These are phyloP conservation scores for Pongo pygmaeus DNA, from an alignment of 2,113 vertebrate genomes.

Conservation along the genomic window DNA sequence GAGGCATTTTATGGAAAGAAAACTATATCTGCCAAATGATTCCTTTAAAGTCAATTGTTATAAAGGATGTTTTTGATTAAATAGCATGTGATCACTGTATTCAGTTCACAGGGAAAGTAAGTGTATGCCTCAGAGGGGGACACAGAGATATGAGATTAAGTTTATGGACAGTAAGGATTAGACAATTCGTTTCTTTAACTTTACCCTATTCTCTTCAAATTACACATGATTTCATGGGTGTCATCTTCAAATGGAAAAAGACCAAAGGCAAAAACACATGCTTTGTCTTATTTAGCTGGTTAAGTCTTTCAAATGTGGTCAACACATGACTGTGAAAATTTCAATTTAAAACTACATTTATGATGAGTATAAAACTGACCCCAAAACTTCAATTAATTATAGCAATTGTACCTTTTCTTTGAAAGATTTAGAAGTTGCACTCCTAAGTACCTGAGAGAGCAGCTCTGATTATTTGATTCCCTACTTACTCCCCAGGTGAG, in stretches of 20 bases:
- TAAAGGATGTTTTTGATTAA: neutral
- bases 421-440: neutral
- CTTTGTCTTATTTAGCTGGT: neutral
- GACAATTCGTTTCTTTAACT: neutral
- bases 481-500: neutral
- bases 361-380: neutral
- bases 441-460: neutral
- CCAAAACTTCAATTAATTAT: neutral
- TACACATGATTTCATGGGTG: neutral
- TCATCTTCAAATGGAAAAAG: neutral
- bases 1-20: neutral
- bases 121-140: neutral
- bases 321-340: neutral
- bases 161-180: neutral
- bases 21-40: neutral
- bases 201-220: neutral
- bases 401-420: neutral
- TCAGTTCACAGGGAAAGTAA: neutral
- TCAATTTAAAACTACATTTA: neutral
- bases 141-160: neutral
- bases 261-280: neutral
- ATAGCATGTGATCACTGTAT: neutral
- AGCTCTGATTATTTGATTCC: neutral
- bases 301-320: neutral
- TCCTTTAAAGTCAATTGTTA: constrained; percentile 18